Base-by-base conservation (phyloP, 2,888 invertebrate genomes). In the Agrenia bidenticulata region DNA sequence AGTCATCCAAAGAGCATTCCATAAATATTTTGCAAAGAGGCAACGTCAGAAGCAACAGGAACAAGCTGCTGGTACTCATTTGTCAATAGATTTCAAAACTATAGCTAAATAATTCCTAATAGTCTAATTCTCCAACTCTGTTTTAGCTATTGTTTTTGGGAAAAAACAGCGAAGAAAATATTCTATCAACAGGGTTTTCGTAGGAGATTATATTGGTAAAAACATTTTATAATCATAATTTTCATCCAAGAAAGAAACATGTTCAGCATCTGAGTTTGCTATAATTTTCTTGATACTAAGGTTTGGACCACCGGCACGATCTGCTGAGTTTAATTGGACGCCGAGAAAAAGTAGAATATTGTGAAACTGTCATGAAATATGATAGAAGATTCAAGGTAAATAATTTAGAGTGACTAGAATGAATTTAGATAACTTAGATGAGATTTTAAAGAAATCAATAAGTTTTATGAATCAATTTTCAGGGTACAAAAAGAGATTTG, bases 1-100 rank as follows among this genome's bases (percentile, higher is more conserved):
- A 67, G 80, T 85, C 13, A 85, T 88, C 63, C 88, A 88, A 78
- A 85, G 86, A 78, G 85, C 86, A 1, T 88, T 86, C 79, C 82
- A 85, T 67, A 84, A 84, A 73, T 85, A 85, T 77, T 85, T 85
- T 77, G 85, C 86, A 2, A 80, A 82, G 58, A 83, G 84, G 72
- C 83, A 84, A 67, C 84, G 85, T 72, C 81, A 82, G 62, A 81
- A 83, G 69, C 82, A 86, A 74, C 84, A 85, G 76, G 82, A 85
- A 76, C 83, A 84, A 78, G 86, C 82, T 19, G 79, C 81, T 24
- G 78, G 81, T 78, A 76, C 70, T 71, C 15, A 15, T 32, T 60
- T 42, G n/a, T n/a, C 49, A 41, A 50, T n/a, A 56, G 53, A 26
- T 66, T 49, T 63, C 17, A 11, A 45, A 15, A 56, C 21, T 69